Percentiles rank a stretch among this genome's conserved stretches.
These are phyloP conservation scores for Limnephilus marmoratus DNA, from an alignment of 2,888 invertebrate genomes.

Conservation along the genomic window DNA sequence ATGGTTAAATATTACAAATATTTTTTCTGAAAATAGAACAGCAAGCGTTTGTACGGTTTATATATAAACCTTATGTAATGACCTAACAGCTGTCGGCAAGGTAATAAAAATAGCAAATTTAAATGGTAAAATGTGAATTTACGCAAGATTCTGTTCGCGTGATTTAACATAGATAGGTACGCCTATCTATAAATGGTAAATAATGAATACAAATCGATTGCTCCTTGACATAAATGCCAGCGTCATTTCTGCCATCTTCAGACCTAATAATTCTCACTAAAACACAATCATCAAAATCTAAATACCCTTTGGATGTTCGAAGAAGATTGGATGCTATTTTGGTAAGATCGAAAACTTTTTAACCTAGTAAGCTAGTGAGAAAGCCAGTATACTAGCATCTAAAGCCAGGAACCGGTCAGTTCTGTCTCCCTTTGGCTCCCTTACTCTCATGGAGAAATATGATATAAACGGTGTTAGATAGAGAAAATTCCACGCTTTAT, in stretches of 20 bases:
- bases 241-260: not conserved
- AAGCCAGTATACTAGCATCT: no score
- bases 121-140: not conserved
- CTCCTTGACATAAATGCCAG: not conserved
- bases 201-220: not conserved
- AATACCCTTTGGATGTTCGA: not conserved
- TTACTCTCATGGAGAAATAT: no score
- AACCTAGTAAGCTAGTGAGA: no score
- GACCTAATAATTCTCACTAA: not conserved
- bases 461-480: no score
- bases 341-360: no score
- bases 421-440: no score
- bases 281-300: not conserved
- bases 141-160: not conserved
- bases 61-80: not conserved
- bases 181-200: not conserved
- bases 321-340: not conserved
- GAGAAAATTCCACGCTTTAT: no score
- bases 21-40: not conserved
- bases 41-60: not conserved
- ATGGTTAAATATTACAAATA: no score
- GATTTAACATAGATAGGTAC: not conserved
- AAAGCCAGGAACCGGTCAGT: no score
- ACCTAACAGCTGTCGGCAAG: not conserved
- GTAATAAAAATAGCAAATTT: not conserved